These are phyloP conservation scores for Apotomis turbidana DNA, from an alignment of 2,888 invertebrate genomes.

Conservation along the genomic window DNA sequence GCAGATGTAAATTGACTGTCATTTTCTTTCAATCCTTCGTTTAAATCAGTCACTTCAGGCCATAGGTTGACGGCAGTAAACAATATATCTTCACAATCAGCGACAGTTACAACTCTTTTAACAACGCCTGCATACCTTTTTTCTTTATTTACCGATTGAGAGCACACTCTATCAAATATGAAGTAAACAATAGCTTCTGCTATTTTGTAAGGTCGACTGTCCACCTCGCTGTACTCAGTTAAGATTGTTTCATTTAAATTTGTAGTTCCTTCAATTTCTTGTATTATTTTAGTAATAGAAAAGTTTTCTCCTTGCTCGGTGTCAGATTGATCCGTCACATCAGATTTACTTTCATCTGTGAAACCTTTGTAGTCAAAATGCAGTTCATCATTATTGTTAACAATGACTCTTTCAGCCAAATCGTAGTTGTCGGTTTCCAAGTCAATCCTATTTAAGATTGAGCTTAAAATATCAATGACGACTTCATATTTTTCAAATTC, in stretches of 20 bases:
- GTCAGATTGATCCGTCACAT: conserved; percentile 26
- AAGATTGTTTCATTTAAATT: conserved; percentile 59
- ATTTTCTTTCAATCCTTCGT: not conserved
- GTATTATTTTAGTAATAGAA: conserved; percentile 68
- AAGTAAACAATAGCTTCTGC: conserved; percentile 71
- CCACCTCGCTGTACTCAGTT: conserved; percentile 62
- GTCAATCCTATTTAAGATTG: conserved; percentile 61
- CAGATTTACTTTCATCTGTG: conserved; percentile 20
- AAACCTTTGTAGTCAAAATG: conserved; percentile 40
- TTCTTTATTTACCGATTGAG: conserved; percentile 53
- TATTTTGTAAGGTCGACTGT: conserved; percentile 57
- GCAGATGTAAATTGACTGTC: not conserved
- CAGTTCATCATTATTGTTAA: conserved; percentile 33
- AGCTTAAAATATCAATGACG: conserved; percentile 62
- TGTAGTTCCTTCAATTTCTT: conserved; percentile 60
- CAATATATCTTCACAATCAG: conserved; percentile 72
- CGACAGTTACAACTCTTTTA: conserved; percentile 69
- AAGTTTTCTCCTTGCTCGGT: conserved; percentile 52
- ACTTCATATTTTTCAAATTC: conserved; percentile 76
- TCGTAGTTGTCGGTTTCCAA: conserved; percentile 42
- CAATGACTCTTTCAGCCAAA: conserved; percentile 30
- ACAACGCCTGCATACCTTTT: conserved; percentile 47
- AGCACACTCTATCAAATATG: conserved; percentile 65
- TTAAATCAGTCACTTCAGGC: conserved; percentile 42
- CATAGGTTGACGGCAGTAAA: conserved; percentile 63